Conservation (phyloP, 1,140 invertebrate species). For the Macrostomum lignano region DNA sequence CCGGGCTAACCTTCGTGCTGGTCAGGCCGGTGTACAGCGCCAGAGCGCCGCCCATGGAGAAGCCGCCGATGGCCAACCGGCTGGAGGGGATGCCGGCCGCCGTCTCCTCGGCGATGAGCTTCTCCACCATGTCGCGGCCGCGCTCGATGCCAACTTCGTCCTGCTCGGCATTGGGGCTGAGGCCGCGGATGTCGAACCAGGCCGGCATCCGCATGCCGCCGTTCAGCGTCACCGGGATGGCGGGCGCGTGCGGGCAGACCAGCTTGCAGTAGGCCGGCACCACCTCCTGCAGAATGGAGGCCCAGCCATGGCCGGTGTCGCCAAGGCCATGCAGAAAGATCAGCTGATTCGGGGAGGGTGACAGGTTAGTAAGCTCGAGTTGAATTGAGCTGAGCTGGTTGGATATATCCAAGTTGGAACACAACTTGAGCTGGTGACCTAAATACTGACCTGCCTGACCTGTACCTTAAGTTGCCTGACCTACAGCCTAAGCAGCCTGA, state of each 20-base stretch:
- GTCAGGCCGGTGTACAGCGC: constrained; percentile 66
- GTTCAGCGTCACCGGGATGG: too few species aligned
- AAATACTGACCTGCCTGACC: too few species aligned
- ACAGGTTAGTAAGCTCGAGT: too few species aligned
- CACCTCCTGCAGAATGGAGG: constrained; percentile 7
- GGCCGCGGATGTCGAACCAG: background rate
- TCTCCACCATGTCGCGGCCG: constrained; percentile 34
- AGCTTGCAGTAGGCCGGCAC: background rate
- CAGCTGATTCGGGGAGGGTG: too few species aligned
- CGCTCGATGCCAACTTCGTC: constrained; percentile 4
- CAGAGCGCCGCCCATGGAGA: constrained; percentile 54
- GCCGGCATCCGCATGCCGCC: too few species aligned
- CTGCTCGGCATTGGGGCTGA: background rate
- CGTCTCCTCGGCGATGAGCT: constrained; percentile 50
- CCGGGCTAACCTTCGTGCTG: constrained; percentile 42
- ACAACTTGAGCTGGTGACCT: too few species aligned
- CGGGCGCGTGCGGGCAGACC: too few species aligned
- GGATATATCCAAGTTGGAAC: too few species aligned
- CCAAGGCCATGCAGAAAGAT: constrained; percentile 20
- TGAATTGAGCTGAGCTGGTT: too few species aligned
- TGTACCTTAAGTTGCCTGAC: too few species aligned
- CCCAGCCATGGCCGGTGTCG: constrained; percentile 15
- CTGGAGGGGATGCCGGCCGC: constrained; percentile 45
- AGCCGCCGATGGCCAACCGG: constrained; percentile 33
- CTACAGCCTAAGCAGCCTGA: too few species aligned